Evolutionary conservation across 2,888 invertebrate species (phyloP).

Genomic region (Rhagonycha lutea): DNA sequence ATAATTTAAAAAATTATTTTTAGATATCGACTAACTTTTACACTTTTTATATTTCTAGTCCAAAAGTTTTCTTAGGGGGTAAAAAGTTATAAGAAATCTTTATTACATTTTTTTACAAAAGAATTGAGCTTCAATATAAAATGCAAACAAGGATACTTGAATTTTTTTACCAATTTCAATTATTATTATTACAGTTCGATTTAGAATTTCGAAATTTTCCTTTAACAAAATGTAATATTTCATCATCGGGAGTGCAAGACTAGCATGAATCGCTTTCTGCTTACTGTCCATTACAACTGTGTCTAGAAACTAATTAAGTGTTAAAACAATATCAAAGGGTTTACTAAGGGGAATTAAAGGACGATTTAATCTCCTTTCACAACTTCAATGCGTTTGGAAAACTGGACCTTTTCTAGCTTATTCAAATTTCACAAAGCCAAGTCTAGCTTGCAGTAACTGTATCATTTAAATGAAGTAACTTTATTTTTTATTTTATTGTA

Average conservation of each 20-base stretch:
- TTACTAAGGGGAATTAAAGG: conserved; percentile 40
- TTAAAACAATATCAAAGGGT: conserved; percentile 38
- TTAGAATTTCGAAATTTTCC: background rate
- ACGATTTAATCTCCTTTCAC: conserved; percentile 41
- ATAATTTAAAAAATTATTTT: conserved; percentile 44
- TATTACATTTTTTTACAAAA: conserved; percentile 42
- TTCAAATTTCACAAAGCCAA: background rate
- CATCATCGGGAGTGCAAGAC: background rate
- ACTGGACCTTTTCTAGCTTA: conserved; percentile 19
- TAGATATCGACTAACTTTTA: conserved; percentile 38
- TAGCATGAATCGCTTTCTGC: conserved; percentile 6
- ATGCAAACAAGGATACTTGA: conserved; percentile 43
- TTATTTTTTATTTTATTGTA: background rate
- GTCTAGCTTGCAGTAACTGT: background rate
- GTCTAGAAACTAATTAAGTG: conserved; percentile 36
- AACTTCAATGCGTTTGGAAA: conserved; percentile 20
- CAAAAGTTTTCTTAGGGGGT: conserved; percentile 39
- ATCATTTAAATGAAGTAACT: background rate
- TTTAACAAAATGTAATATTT: background rate
- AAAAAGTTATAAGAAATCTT: conserved; percentile 42
- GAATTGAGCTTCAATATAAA: conserved; percentile 44
- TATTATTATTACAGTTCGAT: background rate
- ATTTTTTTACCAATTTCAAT: background rate
- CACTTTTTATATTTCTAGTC: conserved; percentile 39
- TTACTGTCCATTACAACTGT: conserved; percentile 23